These are phyloP conservation scores for Trissolcus brochymenae DNA, from an alignment of 2,888 invertebrate species.

Conservation along the genomic window DNA sequence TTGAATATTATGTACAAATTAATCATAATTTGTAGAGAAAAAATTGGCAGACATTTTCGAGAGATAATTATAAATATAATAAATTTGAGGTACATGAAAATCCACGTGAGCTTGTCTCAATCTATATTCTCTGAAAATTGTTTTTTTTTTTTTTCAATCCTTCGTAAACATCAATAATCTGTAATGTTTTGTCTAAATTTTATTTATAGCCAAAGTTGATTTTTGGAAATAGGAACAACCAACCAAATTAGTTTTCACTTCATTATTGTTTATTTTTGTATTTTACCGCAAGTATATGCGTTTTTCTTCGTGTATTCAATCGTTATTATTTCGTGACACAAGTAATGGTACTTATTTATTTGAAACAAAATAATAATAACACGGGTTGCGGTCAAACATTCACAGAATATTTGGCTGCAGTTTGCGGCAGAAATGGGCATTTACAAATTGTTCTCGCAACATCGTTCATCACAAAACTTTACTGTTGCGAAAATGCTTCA, in stretches of 20 bases:
- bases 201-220: slow-evolving; percentile 47
- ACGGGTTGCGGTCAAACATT: slow-evolving; percentile 73
- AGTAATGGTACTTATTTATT: slow-evolving; percentile 74
- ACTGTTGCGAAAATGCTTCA: slow-evolving; percentile 47
- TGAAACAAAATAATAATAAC: slow-evolving; percentile 74
- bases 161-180: slow-evolving; percentile 37
- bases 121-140: slow-evolving; percentile 36
- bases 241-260: slow-evolving; percentile 65
- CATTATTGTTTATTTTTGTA: slow-evolving; percentile 12
- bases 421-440: slow-evolving; percentile 56
- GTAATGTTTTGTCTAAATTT: slow-evolving; percentile 36
- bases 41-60: not conserved
- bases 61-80: not conserved
- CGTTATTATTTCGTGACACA: slow-evolving; percentile 73
- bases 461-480: slow-evolving; percentile 50
- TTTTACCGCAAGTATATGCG: slow-evolving; percentile 51
- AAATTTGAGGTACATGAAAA: slow-evolving; percentile 28
- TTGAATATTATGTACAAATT: no score
- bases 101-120: slow-evolving; percentile 41
- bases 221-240: slow-evolving; percentile 73
- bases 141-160: slow-evolving; percentile 32
- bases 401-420: slow-evolving; percentile 73
- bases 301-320: slow-evolving; percentile 67
- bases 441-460: slow-evolving; percentile 49
- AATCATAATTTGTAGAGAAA: no score